These are phyloP conservation scores for Stictonetta naevosa DNA, from an alignment of 2,113 vertebrate genomes.

Conservation along the genomic window DNA sequence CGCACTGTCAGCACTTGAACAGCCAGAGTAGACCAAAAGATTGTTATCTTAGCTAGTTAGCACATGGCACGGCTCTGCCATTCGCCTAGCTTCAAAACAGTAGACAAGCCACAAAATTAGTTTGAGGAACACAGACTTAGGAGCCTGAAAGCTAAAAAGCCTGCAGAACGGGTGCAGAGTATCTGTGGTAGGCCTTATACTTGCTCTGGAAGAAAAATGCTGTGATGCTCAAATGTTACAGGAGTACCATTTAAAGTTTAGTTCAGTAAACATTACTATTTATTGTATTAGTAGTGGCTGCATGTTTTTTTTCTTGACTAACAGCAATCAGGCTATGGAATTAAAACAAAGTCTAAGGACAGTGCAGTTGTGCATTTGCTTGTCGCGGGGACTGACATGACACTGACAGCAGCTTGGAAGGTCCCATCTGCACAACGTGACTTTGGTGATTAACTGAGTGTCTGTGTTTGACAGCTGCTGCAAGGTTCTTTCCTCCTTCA, in stretches of 20 bases:
- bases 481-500: background rate
- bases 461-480: background rate
- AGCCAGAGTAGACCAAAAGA: background rate
- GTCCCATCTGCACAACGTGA: background rate
- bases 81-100: background rate
- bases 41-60: background rate
- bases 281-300: background rate
- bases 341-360: background rate
- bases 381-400: background rate
- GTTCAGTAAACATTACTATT: background rate
- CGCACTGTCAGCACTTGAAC: background rate
- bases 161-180: background rate
- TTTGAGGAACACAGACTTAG: background rate
- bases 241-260: background rate
- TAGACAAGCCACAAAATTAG: background rate
- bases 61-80: background rate
- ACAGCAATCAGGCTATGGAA: background rate
- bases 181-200: background rate
- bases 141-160: background rate
- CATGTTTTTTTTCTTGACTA: background rate
- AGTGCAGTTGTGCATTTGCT: background rate
- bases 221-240: background rate
- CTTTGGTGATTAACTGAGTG: background rate
- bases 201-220: background rate
- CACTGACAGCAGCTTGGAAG: background rate